Evolutionary conservation across 2,113 vertebrate genomes (phyloP).

Genomic region (Cephalopholis sonnerati): DNA sequence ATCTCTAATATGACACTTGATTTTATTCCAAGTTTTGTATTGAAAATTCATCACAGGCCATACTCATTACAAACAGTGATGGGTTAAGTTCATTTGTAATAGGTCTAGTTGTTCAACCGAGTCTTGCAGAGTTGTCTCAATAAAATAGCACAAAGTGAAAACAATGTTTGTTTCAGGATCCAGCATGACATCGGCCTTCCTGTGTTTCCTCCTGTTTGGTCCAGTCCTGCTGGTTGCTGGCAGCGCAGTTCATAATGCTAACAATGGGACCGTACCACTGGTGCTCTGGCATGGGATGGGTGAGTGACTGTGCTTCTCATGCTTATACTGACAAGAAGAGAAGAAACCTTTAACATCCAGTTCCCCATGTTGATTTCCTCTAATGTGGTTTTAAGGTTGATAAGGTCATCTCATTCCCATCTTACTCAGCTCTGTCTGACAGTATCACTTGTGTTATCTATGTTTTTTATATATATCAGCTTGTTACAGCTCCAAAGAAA

Average conservation of each 20-base stretch:
- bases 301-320: constrained; percentile 63
- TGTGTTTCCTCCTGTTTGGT: constrained; percentile 60
- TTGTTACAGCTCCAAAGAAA: not conserved
- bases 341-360: not conserved
- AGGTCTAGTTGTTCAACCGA: not conserved
- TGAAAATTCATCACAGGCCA: not conserved
- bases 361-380: not conserved
- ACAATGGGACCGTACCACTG: constrained; percentile 83
- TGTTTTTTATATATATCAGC: too few relatives aligned
- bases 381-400: not conserved
- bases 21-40: not conserved
- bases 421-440: not conserved
- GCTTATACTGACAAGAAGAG: too few relatives aligned
- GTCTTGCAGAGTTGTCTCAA: not conserved
- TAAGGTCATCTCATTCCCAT: not conserved
- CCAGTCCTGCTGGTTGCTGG: constrained; percentile 65
- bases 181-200: constrained; percentile 68
- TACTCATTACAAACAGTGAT: not conserved
- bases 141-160: not conserved
- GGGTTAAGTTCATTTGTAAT: not conserved
- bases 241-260: constrained; percentile 22
- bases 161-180: constrained; percentile 35
- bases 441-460: too few relatives aligned
- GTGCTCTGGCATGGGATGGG: constrained; percentile 99
- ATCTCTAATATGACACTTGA: not conserved